Conservation (phyloP, 2,888 invertebrate genomes). For the Cantharis rustica region DNA sequence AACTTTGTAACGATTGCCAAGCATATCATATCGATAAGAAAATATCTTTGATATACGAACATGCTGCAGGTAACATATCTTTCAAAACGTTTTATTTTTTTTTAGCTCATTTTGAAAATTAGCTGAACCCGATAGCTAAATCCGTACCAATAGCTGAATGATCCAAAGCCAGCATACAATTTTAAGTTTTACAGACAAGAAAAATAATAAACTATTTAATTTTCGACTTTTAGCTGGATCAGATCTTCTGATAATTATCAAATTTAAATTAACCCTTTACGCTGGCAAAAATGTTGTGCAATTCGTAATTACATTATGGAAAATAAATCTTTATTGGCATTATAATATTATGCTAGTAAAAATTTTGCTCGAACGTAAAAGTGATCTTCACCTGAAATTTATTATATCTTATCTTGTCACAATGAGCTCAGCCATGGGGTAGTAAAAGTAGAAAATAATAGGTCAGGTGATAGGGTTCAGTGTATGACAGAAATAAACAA, state of each 20-base stretch:
- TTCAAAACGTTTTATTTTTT: too few relatives aligned
- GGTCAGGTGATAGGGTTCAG: neutral
- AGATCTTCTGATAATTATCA: too few relatives aligned
- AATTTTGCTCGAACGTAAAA: neutral
- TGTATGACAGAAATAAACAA: neutral
- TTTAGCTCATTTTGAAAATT: too few relatives aligned
- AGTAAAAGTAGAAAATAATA: neutral
- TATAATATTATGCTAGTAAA: neutral
- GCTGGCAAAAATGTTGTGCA: too few relatives aligned
- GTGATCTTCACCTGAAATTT: neutral
- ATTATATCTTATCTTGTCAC: neutral
- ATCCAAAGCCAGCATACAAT: too few relatives aligned
- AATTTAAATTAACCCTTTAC: too few relatives aligned
- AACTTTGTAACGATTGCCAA: neutral
- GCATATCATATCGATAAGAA: neutral
- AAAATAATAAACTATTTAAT: too few relatives aligned
- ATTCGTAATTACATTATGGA: neutral
- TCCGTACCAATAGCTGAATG: too few relatives aligned
- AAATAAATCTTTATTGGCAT: neutral
- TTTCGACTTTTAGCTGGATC: too few relatives aligned
- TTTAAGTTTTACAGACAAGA: too few relatives aligned
- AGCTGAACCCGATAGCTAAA: too few relatives aligned
- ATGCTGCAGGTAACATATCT: neutral
- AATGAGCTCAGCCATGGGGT: neutral
- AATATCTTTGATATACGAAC: neutral